Evolutionary conservation across 2,113 vertebrate genomes (phyloP).

Genomic region (Podocnemis expansa): DNA sequence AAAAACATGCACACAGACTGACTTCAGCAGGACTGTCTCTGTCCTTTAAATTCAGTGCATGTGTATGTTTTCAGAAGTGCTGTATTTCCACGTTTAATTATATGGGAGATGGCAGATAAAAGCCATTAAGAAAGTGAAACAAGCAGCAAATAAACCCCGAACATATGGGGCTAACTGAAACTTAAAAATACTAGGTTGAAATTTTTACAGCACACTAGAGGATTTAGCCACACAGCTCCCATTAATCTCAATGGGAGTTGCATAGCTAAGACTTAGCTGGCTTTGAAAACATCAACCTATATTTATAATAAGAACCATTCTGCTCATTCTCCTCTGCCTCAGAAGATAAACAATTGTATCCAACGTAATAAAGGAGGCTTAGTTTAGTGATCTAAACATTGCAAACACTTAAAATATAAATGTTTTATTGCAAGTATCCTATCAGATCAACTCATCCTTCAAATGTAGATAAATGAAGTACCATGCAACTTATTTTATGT

Average conservation of each 20-base stretch:
- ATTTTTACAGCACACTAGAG: neutral
- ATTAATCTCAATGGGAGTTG: neutral
- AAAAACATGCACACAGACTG: neutral
- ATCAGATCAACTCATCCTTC: neutral
- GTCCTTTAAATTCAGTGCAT: neutral
- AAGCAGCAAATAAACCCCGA: neutral
- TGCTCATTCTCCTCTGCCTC: neutral
- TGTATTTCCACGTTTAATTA: too few species aligned
- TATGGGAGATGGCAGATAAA: neutral
- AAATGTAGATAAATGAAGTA: neutral
- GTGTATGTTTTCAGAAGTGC: neutral
- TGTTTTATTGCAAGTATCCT: too few species aligned
- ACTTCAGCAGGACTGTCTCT: neutral
- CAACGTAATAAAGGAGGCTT: neutral
- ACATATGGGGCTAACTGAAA: neutral
- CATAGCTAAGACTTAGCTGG: neutral
- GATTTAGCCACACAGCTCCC: neutral
- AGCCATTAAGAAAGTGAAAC: neutral
- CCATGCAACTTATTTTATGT: neutral
- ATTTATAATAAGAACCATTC: neutral
- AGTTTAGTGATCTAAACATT: neutral
- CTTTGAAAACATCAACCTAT: too few species aligned
- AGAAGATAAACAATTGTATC: neutral
- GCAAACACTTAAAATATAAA: neutral
- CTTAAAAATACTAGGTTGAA: neutral